These are phyloP conservation scores for Protobothrops flavoviridis DNA, from an alignment of 2,113 vertebrate genomes.

Conservation along the genomic window DNA sequence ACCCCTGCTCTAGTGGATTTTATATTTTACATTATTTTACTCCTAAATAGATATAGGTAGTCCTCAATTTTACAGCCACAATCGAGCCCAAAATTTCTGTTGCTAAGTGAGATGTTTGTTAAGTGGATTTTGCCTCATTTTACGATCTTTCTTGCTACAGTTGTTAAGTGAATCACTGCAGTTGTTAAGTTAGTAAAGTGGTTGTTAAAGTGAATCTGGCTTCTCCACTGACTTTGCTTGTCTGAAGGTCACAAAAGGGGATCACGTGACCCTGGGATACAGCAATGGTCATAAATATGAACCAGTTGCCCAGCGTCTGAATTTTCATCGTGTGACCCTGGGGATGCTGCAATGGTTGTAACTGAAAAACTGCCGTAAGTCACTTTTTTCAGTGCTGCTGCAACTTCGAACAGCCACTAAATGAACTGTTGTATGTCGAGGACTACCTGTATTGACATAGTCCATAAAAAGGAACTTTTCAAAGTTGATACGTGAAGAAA, in stretches of 20 bases:
- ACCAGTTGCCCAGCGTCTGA: not conserved
- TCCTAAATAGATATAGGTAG: not conserved
- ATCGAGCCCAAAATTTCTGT: not conserved
- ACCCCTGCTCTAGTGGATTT: not conserved
- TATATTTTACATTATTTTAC: not conserved
- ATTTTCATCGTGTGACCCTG: not conserved
- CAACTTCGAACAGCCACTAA: not conserved
- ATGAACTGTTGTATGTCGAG: not conserved
- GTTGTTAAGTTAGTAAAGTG: not conserved
- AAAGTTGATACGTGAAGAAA: not conserved
- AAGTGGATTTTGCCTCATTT: not conserved
- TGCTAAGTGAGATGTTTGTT: not conserved
- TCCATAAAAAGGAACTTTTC: not conserved
- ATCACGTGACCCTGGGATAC: not conserved
- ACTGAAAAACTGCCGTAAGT: not conserved
- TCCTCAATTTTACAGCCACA: not conserved
- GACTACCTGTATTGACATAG: not conserved
- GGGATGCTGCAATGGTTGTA: not conserved
- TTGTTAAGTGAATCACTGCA: not conserved
- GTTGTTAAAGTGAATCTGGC: too few relatives aligned
- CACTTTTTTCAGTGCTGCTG: not conserved
- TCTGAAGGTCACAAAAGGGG: not conserved
- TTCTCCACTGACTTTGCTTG: not conserved
- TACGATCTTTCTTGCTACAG: not conserved
- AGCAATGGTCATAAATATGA: not conserved